Conservation (phyloP, 2,797 vertebrate genomes). For the Malurus splendens region DNA sequence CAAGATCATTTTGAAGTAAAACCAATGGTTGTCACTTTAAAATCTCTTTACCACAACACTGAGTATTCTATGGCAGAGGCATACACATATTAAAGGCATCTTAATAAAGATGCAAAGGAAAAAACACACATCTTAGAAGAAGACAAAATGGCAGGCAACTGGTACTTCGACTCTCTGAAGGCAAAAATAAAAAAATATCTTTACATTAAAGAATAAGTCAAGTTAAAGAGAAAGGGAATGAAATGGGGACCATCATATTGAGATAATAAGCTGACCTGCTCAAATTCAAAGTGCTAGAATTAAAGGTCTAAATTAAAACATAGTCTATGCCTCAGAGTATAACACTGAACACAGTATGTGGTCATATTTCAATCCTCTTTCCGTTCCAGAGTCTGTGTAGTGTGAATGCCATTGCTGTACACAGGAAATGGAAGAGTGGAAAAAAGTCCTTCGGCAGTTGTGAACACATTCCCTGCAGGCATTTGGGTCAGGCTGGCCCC, state of each 20-base stretch:
- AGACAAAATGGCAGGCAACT: constrained; percentile 85
- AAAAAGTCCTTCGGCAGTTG: constrained; percentile 96
- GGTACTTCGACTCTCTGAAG: constrained; percentile 86
- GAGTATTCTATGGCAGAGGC: constrained; percentile 84
- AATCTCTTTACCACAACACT: constrained; percentile 85
- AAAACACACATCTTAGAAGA: constrained; percentile 80
- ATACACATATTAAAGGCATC: constrained; percentile 86
- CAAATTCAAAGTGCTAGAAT: constrained; percentile 98
- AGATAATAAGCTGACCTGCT: constrained; percentile 89
- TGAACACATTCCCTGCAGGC: constrained; percentile 92
- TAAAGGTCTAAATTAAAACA: constrained; percentile 84
- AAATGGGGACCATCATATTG: constrained; percentile 75
- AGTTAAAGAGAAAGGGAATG: constrained; percentile 80
- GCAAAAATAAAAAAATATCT: constrained; percentile 85
- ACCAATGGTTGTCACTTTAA: constrained; percentile 79
- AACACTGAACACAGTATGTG: constrained; percentile 87
- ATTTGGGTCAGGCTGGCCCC: constrained; percentile 89
- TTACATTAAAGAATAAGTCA: constrained; percentile 86
- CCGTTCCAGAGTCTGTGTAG: constrained; percentile 94
- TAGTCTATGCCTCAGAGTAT: constrained; percentile 82
- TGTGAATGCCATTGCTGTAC: constrained; percentile 97
- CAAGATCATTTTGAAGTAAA: constrained; percentile 82
- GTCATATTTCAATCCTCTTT: constrained; percentile 93
- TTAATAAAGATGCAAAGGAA: constrained; percentile 86
- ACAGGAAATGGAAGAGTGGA: constrained; percentile 97